Percentiles rank a stretch among this genome's conserved stretches.
Conservation (phyloP, 2,888 invertebrate species). For the Mesodorylaimus sp. region DNA sequence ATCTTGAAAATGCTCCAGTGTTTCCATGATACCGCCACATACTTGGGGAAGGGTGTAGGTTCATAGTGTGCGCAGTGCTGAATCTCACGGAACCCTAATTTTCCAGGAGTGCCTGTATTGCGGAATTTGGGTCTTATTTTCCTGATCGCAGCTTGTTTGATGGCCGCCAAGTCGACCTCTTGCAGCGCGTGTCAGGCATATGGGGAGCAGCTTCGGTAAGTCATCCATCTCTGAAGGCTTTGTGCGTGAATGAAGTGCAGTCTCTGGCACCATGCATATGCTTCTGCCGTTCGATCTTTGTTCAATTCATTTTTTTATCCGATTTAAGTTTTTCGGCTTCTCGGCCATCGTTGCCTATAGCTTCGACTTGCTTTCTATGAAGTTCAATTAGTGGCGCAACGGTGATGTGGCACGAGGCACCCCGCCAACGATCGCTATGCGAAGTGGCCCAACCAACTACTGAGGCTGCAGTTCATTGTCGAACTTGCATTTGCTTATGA, state of each 20-base stretch:
- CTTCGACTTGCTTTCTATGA: constrained; percentile 57
- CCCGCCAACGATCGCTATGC: background rate
- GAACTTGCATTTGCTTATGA: too few relatives aligned
- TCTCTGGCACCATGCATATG: background rate
- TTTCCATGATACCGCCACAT: too few relatives aligned
- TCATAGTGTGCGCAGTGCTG: too few relatives aligned
- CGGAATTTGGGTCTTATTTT: constrained; percentile 52
- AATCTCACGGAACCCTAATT: too few relatives aligned
- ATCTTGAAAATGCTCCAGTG: too few relatives aligned
- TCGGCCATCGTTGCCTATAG: constrained; percentile 58
- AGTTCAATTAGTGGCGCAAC: constrained; percentile 45
- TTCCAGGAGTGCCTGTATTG: constrained; percentile 53
- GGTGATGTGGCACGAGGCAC: constrained; percentile 36
- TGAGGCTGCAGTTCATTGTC: too few relatives aligned
- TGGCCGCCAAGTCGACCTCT: constrained; percentile 28
- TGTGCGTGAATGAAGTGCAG: background rate
- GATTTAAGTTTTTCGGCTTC: constrained; percentile 63
- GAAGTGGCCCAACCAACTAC: too few relatives aligned
- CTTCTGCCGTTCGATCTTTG: constrained; percentile 1
- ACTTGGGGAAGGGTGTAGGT: too few relatives aligned
- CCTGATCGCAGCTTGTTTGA: constrained; percentile 52
- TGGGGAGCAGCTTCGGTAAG: constrained; percentile 56
- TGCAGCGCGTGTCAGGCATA: constrained; percentile 40
- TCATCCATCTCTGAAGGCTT: constrained; percentile 16
- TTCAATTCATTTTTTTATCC: background rate